Base-by-base conservation (phyloP, 2,113 vertebrate species). In the Patagioenas fasciata region DNA sequence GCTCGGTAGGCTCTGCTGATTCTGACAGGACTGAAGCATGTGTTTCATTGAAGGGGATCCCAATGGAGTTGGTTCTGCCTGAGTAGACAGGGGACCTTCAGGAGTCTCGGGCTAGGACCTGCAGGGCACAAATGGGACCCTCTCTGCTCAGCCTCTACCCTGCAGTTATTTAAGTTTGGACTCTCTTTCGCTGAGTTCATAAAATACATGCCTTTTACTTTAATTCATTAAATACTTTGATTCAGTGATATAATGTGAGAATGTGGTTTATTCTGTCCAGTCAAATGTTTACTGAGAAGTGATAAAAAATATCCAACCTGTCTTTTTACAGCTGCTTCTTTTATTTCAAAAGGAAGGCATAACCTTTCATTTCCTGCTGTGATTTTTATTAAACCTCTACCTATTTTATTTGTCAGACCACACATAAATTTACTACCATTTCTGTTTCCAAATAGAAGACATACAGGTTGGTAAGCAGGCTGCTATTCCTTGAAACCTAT, bases 401-500 rank as follows among this genome's bases (percentile, higher is more conserved):
- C 51, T 81, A 13, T 77, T 89, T 82, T 85, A 85, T 93, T 91
- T 95, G 72, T 81, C 64, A 91, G 65, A 31, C 47, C 60, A 79
- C 16, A n/a, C 79, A 84, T n/a, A 97, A 80, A 88, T 84, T 79
- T 92, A 40, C 19, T 73, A 50, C 31, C 51, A 20, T 38, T 85
- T 54, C 34, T 73, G 12, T 88, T 93, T 80, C 77, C 65, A 81
- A 75, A 56, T 73, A 73, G 97, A 93, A 77, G n/a, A 74, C 61
- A 28, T 62, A 47, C 42, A 96, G 50, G n/a, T 90, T 90, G 94
- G 60, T 71, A 56, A 87, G 66, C 65, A 71, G 67, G 61, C 56
- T 79, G 28, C 53, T 88, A 47, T 74, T 93, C 62, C 84, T 96
- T 91, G 93, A 95, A 96, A 96, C 85, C 88, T 72, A 64, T 91